Evolutionary conservation across 2,113 vertebrate genomes (phyloP).

Genomic region (Centrocercus urophasianus): DNA sequence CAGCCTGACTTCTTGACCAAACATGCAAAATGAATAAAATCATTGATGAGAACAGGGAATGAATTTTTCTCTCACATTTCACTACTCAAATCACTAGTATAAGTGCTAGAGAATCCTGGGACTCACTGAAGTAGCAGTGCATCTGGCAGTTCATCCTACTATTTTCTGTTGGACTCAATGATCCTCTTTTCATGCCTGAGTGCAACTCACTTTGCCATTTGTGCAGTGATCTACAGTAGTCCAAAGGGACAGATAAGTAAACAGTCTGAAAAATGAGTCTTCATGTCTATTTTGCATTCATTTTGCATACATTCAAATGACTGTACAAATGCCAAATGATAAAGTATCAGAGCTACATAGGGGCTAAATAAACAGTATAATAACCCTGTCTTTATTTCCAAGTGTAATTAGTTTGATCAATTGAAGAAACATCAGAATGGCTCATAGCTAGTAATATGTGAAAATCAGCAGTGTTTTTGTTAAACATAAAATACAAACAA

Average conservation of each 20-base stretch:
- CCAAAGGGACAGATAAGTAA: slow-evolving; percentile 7
- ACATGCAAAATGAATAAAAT: not conserved
- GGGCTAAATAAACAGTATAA: slow-evolving; percentile 34
- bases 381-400: not conserved
- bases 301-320: slow-evolving; percentile 8
- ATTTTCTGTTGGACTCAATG: not conserved
- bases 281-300: slow-evolving; percentile 19
- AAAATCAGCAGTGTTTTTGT: not conserved
- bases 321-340: not conserved
- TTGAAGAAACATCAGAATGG: not conserved
- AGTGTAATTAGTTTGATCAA: not conserved
- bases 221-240: not conserved
- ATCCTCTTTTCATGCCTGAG: slow-evolving; percentile 12
- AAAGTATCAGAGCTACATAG: not conserved
- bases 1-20: not conserved
- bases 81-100: not conserved
- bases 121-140: not conserved
- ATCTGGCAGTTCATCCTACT: not conserved
- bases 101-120: not conserved
- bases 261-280: not conserved
- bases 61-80: not conserved
- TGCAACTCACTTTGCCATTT: not conserved
- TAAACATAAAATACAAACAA: not conserved
- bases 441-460: not conserved
- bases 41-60: not conserved